phyloP scores from a whole-genome alignment of 2,113 vertebrate genomes.

The Melierax canorus region DNA sequence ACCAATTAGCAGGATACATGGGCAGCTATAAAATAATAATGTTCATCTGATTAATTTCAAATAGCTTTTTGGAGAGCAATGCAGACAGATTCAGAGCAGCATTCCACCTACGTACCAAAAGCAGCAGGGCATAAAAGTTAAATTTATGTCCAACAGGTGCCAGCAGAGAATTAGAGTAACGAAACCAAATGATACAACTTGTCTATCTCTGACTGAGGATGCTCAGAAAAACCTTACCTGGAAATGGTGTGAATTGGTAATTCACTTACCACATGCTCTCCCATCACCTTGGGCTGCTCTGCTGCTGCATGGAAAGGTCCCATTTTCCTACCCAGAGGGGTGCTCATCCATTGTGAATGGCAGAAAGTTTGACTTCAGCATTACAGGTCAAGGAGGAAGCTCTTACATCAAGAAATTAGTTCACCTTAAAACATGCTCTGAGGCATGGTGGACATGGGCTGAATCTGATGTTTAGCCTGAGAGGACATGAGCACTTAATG shows the following conservation, averaged over 20 bases:
- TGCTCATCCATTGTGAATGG: not conserved
- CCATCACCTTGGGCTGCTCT: not conserved
- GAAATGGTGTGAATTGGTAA: not conserved
- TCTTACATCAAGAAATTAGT: not conserved
- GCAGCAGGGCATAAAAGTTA: not conserved
- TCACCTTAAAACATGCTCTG: not conserved
- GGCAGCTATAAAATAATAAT: not conserved
- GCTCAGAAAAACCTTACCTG: not conserved
- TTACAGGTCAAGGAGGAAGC: not conserved
- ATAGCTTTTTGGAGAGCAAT: not conserved
- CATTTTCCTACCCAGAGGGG: not conserved
- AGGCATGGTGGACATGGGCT: fast-evolving
- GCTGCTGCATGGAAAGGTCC: not conserved
- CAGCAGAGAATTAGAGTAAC: not conserved
- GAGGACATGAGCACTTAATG: not conserved
- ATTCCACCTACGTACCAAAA: not conserved
- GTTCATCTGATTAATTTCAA: not conserved
- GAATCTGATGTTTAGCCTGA: not conserved
- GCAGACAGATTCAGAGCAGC: not conserved
- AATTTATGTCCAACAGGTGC: not conserved
- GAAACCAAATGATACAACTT: not conserved
- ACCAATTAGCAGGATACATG: not conserved
- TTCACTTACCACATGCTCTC: not conserved
- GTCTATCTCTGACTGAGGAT: not conserved
- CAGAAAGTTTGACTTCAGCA: not conserved